Percentiles rank a stretch among this genome's conserved stretches.
Conservation (phyloP, 2,113 vertebrate genomes). For the Scortum barcoo region DNA sequence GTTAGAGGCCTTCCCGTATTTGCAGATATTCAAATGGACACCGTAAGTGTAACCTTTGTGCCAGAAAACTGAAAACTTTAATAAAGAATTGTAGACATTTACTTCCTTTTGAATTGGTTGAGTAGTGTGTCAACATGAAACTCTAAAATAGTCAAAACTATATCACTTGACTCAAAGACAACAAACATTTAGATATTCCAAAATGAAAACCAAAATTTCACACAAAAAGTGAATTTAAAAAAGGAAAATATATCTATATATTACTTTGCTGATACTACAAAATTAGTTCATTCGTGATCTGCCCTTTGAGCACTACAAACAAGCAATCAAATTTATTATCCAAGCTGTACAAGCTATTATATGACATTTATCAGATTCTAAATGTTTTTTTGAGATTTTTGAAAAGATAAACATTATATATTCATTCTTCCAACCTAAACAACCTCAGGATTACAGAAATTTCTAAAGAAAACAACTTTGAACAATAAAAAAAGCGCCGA, state of each 20-base stretch:
- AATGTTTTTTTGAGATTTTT: not conserved
- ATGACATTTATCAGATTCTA: slow-evolving; percentile 36
- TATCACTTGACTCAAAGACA: not conserved
- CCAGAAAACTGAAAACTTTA: not conserved
- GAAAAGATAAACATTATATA: not conserved
- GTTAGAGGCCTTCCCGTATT: not conserved
- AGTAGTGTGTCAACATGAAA: not conserved
- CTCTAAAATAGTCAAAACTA: not conserved
- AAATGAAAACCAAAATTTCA: too few relatives aligned
- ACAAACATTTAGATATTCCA: not conserved
- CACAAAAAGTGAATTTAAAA: not conserved
- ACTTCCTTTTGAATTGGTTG: not conserved
- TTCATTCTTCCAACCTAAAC: not conserved
- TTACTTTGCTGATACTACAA: not conserved
- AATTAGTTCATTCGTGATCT: slow-evolving; percentile 12
- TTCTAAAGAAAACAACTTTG: not conserved
- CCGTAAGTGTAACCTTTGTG: slow-evolving; percentile 12
- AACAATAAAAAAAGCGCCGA: slow-evolving; percentile 15
- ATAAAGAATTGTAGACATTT: not conserved
- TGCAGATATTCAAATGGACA: not conserved
- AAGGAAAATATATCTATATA: not conserved
- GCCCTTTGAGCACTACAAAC: slow-evolving; percentile 34
- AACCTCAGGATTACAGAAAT: not conserved
- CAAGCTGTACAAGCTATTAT: slow-evolving; percentile 6
- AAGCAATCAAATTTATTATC: slow-evolving; percentile 52